Evolutionary conservation across 2,113 vertebrate genomes (phyloP), one percentile per base, ranked within the genome.

Genomic region (Mohoua ochrocephala): DNA sequence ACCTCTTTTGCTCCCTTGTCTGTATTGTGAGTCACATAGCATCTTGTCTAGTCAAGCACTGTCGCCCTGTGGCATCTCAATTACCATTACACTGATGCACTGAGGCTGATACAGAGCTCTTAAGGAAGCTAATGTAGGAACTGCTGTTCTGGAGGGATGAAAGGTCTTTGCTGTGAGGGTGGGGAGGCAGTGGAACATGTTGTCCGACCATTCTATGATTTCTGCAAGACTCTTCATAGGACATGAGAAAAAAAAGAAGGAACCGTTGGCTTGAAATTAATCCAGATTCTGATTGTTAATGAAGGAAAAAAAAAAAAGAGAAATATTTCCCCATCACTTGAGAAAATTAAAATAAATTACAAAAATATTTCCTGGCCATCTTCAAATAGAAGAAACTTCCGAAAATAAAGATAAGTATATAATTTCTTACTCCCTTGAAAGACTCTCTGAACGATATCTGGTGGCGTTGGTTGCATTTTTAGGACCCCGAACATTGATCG

Each of bases 401-500:
- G 1, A 20, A 70, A 88, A 70, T 42, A 45, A 33, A 73, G 13
- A 1, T 28, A 68, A 67, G 8, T 31, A 6, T 53, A 50, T 30
- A 65, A 47, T 56, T 64, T 30, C 9, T 37, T 28, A 27, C 17
- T 16, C 7, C 11, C 9, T 28, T 71, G 49, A 42, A 56, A 80
- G 26, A 39, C 24, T 28, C 23, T 41, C 67, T 54, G 41, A 76
- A 24, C 85, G 18, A n/a, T 27, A 47, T 5, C 23, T 78, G 56
- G 71, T 26, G 61, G 41, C 23, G 3, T 3, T 63, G 52, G 8
- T 89, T 60, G 26, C 28, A 2, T 53, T 91, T 92, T 57, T 35
- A 99, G 99, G 97, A 99, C 99, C 2, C 98, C 99, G 0, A 98
- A 98, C 49, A 99, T 99, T 11, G 99, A 99, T 95, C 95, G 56